Evolutionary conservation across 2,113 vertebrate genomes (phyloP).

Genomic region (Mormyrus lacerda): DNA sequence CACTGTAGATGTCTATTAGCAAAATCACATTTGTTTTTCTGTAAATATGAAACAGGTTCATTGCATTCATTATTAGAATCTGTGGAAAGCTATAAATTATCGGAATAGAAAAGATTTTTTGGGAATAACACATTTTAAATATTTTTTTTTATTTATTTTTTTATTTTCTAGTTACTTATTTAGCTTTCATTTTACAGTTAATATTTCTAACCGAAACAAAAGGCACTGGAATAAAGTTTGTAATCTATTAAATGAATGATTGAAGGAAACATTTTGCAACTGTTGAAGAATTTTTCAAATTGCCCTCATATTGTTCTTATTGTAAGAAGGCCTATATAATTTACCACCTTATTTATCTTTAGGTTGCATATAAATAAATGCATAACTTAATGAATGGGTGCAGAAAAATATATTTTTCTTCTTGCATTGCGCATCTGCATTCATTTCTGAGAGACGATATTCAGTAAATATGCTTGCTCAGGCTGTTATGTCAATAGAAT

Average conservation of each 20-base stretch:
- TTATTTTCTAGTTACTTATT: background rate
- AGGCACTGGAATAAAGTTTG: background rate
- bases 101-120: background rate
- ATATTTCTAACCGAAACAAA: background rate
- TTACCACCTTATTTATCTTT: background rate
- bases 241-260: background rate
- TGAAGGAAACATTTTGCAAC: background rate
- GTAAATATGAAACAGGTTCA: background rate
- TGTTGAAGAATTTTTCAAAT: background rate
- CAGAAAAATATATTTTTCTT: background rate
- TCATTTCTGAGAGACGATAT: background rate
- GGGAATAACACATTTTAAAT: background rate
- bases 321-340: background rate
- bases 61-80: background rate
- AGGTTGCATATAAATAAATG: background rate
- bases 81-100: background rate
- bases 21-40: background rate
- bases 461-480: background rate
- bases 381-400: background rate
- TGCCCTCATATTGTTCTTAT: background rate
- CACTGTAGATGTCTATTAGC: background rate
- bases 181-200: background rate
- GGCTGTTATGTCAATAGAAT: background rate
- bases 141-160: background rate
- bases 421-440: background rate